These are phyloP conservation scores for Drosophila pruinosa DNA, from an alignment of 1,140 invertebrate species.

Conservation along the genomic window DNA sequence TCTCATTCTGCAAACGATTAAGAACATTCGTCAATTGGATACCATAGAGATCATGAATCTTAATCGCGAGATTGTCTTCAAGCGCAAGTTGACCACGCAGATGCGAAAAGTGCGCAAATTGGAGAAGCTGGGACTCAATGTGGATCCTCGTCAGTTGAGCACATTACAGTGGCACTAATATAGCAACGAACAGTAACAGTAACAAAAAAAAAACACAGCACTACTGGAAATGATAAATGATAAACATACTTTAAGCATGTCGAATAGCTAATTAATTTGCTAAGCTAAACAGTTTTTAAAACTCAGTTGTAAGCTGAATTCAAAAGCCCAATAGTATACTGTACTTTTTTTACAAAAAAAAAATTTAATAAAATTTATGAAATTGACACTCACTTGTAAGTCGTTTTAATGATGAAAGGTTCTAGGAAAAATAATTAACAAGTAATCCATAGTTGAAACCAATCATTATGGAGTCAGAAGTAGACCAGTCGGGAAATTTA, in stretches of 20 bases:
- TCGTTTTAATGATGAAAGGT: background rate
- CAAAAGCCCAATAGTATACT: background rate
- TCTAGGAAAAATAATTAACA: no score
- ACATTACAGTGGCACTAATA: slow-evolving; percentile 41
- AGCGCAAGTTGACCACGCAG: slow-evolving; percentile 60
- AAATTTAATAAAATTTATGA: slow-evolving; percentile 4
- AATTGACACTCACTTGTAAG: background rate
- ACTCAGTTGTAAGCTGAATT: slow-evolving; percentile 46
- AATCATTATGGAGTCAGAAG: no score
- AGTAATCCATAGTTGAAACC: no score
- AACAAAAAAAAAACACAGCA: background rate
- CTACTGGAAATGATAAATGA: background rate
- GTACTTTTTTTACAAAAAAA: background rate
- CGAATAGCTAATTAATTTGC: slow-evolving; percentile 20
- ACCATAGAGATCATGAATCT: slow-evolving; percentile 71
- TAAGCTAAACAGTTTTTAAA: slow-evolving; percentile 67
- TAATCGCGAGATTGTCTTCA: slow-evolving; percentile 67
- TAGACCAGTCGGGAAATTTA: no score
- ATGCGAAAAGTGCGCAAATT: slow-evolving; percentile 68
- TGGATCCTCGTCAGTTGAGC: slow-evolving; percentile 55
- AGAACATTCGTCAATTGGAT: slow-evolving; percentile 63
- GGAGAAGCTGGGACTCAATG: slow-evolving; percentile 61
- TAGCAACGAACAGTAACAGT: background rate
- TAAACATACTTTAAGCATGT: slow-evolving; percentile 71
- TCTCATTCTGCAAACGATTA: slow-evolving; percentile 70